Conservation (phyloP, 92 coral and sea anemone species). For the Micromussa lordhowensis region DNA sequence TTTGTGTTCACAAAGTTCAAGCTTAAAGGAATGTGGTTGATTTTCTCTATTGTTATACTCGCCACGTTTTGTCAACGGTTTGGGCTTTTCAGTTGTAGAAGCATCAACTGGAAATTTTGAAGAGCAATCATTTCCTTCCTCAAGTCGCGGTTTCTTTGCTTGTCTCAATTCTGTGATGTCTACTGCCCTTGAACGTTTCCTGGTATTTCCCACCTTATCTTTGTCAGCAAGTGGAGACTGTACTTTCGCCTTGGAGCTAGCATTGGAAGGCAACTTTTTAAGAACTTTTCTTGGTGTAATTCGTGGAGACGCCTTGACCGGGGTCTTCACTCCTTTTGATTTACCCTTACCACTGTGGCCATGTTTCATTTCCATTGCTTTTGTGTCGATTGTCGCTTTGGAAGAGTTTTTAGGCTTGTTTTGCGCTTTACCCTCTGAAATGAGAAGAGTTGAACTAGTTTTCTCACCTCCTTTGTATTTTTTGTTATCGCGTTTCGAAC, state of each 20-base stretch:
- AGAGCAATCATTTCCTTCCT: neutral
- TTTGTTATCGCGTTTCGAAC: neutral
- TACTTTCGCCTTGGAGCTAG: neutral
- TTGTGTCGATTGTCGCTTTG: neutral
- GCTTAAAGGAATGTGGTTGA: neutral
- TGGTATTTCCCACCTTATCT: neutral
- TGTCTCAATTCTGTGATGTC: slow-evolving; percentile 1
- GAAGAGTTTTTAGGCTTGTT: neutral
- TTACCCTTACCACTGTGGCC: neutral
- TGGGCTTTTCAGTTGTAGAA: neutral
- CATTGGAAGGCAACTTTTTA: neutral
- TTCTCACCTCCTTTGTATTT: neutral
- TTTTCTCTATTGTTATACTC: neutral
- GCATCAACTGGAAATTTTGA: neutral
- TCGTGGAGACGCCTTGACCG: neutral
- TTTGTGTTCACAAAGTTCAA: neutral
- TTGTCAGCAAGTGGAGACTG: neutral
- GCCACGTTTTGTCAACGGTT: neutral
- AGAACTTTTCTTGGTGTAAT: slow-evolving; percentile 8
- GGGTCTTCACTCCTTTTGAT: neutral
- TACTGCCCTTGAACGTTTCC: slow-evolving; percentile 20
- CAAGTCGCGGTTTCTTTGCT: slow-evolving; percentile 7
- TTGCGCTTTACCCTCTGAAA: neutral
- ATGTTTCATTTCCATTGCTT: neutral
- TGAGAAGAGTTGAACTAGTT: neutral